Percentiles rank a stretch among this genome's conserved stretches.
phyloP scores from a whole-genome alignment of 2,888 invertebrate species.

The Hypselothyrea guttata region DNA sequence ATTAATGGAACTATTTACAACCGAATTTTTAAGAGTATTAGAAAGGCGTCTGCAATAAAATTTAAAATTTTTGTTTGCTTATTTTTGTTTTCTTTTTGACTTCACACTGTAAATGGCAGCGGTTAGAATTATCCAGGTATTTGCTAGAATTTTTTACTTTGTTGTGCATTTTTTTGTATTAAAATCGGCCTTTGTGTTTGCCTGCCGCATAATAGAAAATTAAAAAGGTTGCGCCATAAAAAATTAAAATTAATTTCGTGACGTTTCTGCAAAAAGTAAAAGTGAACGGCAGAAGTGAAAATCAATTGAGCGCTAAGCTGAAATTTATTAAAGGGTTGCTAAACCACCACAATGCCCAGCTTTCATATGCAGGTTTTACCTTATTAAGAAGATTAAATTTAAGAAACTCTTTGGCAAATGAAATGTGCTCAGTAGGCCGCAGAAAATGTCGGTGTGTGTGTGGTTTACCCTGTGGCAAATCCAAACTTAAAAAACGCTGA shows the following conservation, averaged over 20 bases:
- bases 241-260: slow-evolving; percentile 72
- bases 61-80: neutral
- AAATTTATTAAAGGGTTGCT: neutral
- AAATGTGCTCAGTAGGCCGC: neutral
- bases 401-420: neutral
- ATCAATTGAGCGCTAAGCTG: slow-evolving; percentile 6
- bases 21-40: neutral
- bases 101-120: slow-evolving; percentile 40
- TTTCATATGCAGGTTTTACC: slow-evolving; percentile 15
- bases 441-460: slow-evolving; percentile 29
- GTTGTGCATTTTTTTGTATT: slow-evolving; percentile 1
- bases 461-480: slow-evolving; percentile 20
- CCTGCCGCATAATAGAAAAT: slow-evolving; percentile 67
- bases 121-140: slow-evolving; percentile 17
- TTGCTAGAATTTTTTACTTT: slow-evolving; percentile 15
- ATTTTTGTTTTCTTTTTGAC: slow-evolving; percentile 8
- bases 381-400: neutral
- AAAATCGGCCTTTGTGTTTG: slow-evolving; percentile 43
- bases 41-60: neutral
- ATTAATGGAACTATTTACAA: neutral
- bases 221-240: slow-evolving; percentile 69
- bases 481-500: slow-evolving; percentile 35
- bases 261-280: slow-evolving; percentile 30
- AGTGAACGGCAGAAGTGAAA: neutral
- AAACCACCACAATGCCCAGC: slow-evolving; percentile 1